These are phyloP conservation scores for Cerastoderma edule DNA, from an alignment of 2,888 invertebrate genomes.

Conservation along the genomic window DNA sequence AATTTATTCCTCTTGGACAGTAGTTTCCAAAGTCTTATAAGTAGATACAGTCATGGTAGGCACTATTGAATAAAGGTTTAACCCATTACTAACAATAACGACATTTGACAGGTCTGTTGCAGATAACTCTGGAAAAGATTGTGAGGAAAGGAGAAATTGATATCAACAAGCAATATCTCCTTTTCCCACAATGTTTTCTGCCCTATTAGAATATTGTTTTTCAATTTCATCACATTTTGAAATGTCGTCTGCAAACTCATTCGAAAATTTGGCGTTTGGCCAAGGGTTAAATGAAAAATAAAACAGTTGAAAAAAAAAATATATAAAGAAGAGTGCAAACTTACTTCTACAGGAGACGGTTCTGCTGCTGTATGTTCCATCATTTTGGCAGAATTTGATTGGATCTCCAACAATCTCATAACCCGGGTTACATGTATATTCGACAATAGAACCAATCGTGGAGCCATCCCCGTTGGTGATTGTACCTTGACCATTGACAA, in stretches of 20 bases:
- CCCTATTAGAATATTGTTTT: neutral
- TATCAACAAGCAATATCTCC: constrained; percentile 13
- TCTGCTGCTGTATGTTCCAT: constrained; percentile 62
- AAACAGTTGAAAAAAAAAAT: too few relatives aligned
- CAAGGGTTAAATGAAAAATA: too few relatives aligned
- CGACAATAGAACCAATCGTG: constrained; percentile 62
- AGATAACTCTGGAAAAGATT: constrained; percentile 5
- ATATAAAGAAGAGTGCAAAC: too few relatives aligned
- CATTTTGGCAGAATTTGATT: constrained; percentile 66
- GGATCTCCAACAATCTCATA: constrained; percentile 69
- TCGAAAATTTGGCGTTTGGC: too few relatives aligned
- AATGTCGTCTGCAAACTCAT: too few relatives aligned
- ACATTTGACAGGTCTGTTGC: too few relatives aligned
- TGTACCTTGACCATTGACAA: constrained; percentile 38
- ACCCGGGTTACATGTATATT: constrained; percentile 69
- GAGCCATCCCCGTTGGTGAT: constrained; percentile 43
- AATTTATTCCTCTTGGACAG: too few relatives aligned
- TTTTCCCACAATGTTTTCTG: constrained; percentile 9
- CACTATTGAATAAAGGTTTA: too few relatives aligned
- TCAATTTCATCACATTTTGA: too few relatives aligned
- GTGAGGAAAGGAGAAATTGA: neutral
- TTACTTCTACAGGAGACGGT: constrained; percentile 60
- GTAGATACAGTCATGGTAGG: too few relatives aligned
- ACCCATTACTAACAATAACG: too few relatives aligned
- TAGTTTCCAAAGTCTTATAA: too few relatives aligned